phyloP scores from a whole-genome alignment of 2,113 vertebrate species.

The Aleadryas rufinucha region DNA sequence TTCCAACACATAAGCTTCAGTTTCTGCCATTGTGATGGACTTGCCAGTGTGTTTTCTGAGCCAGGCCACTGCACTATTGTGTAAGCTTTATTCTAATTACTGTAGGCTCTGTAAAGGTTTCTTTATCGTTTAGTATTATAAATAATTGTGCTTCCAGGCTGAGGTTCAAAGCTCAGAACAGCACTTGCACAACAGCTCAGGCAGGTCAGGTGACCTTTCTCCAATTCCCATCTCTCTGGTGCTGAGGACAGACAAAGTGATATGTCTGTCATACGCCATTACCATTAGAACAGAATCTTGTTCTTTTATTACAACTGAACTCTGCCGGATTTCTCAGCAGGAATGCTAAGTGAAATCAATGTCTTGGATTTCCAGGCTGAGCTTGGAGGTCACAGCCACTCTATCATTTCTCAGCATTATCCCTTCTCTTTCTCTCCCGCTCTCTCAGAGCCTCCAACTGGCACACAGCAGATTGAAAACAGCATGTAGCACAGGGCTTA shows the following conservation, averaged over 20 bases:
- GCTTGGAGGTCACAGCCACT: constrained; percentile 81
- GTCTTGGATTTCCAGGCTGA: constrained; percentile 81
- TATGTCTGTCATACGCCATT: constrained; percentile 81
- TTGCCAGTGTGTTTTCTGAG: neutral
- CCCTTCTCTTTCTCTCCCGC: constrained; percentile 42
- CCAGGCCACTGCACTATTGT: neutral
- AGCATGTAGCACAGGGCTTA: constrained; percentile 78
- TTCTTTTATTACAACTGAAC: constrained; percentile 85
- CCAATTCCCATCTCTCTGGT: constrained; percentile 61
- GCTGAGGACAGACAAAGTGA: constrained; percentile 78
- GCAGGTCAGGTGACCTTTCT: constrained; percentile 74
- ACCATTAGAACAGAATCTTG: constrained; percentile 83
- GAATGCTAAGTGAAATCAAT: constrained; percentile 83
- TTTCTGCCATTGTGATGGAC: neutral
- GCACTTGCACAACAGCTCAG: constrained; percentile 51
- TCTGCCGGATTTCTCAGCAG: constrained; percentile 78
- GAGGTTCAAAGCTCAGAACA: constrained; percentile 72
- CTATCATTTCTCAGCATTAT: constrained; percentile 82
- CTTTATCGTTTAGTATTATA: constrained; percentile 69
- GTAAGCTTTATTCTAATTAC: constrained; percentile 59
- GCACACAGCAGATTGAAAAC: constrained; percentile 85
- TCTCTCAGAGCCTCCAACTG: constrained; percentile 77
- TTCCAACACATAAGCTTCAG: constrained; percentile 21
- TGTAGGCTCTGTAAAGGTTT: constrained; percentile 61
- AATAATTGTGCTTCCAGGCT: constrained; percentile 64